Evolutionary conservation across 2,113 vertebrate species (phyloP).

Genomic region (Paedocypris sp.): DNA sequence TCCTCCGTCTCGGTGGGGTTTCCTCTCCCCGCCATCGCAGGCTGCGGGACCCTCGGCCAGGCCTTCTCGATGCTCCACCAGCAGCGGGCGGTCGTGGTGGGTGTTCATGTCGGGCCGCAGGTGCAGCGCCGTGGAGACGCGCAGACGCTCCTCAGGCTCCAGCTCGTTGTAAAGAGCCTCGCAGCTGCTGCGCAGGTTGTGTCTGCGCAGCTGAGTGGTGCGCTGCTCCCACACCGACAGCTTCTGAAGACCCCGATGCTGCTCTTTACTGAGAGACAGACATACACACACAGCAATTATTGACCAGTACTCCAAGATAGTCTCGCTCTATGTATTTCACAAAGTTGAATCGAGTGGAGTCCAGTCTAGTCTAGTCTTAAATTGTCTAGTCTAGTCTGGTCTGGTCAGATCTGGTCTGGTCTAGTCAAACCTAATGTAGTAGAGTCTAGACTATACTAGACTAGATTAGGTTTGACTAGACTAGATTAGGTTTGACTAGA

Average conservation of each 20-base stretch:
- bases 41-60: constrained; percentile 28
- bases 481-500: too few species aligned
- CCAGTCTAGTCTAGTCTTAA: too few species aligned
- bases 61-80: constrained; percentile 52
- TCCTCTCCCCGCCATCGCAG: constrained; percentile 75
- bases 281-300: constrained; percentile 11
- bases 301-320: not conserved
- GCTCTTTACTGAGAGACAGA: constrained; percentile 68
- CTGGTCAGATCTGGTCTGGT: too few species aligned
- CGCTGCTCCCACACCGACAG: constrained; percentile 96
- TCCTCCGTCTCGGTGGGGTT: constrained; percentile 18
- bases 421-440: too few species aligned
- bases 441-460: too few species aligned
- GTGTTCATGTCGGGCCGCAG: constrained; percentile 88
- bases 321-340: too few species aligned
- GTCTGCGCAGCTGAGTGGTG: constrained; percentile 82
- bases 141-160: constrained; percentile 76
- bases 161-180: constrained; percentile 89
- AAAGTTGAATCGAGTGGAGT: too few species aligned
- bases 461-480: too few species aligned
- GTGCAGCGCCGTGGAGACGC: constrained; percentile 70
- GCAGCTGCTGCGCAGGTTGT: constrained; percentile 80
- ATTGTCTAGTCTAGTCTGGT: too few species aligned
- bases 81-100: constrained; percentile 80
- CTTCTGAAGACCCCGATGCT: constrained; percentile 75